Evolutionary conservation across 1,140 invertebrate species (phyloP).

Genomic region (Lerema accius): DNA sequence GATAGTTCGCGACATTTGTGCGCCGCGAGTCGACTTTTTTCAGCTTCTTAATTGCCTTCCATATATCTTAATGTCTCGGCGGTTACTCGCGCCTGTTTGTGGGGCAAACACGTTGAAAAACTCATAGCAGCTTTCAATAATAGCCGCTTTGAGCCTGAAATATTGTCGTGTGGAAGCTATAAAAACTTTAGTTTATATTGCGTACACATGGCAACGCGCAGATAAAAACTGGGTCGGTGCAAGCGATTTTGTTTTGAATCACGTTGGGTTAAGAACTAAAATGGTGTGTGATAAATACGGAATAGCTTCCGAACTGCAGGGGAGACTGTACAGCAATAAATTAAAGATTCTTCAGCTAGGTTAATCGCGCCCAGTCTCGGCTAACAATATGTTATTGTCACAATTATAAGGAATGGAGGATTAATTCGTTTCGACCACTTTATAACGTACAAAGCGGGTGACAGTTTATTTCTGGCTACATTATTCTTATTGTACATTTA

Average conservation of each 20-base stretch:
- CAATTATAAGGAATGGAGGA: slow-evolving; percentile 63
- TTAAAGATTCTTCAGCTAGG: slow-evolving; percentile 57
- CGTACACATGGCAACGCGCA: slow-evolving; percentile 28
- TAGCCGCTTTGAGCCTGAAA: slow-evolving; percentile 62
- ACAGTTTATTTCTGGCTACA: slow-evolving; percentile 52
- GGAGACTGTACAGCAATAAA: slow-evolving; percentile 50
- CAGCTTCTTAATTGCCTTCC: slow-evolving; percentile 67
- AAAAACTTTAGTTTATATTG: slow-evolving; percentile 64
- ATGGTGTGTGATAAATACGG: slow-evolving; percentile 20
- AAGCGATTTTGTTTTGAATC: slow-evolving; percentile 14
- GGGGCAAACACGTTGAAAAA: slow-evolving; percentile 56
- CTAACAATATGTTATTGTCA: slow-evolving; percentile 72
- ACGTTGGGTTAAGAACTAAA: slow-evolving; percentile 12
- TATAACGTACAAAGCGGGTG: slow-evolving; percentile 48
- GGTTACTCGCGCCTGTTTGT: slow-evolving; percentile 51
- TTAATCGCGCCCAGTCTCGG: slow-evolving; percentile 55
- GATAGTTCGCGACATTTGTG: slow-evolving; percentile 68
- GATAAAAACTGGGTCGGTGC: slow-evolving; percentile 2
- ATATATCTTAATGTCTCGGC: slow-evolving; percentile 69
- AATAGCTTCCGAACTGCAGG: slow-evolving; percentile 21
- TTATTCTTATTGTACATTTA: slow-evolving; percentile 39
- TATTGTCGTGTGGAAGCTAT: slow-evolving; percentile 62
- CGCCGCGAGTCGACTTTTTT: slow-evolving; percentile 60
- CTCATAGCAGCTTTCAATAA: slow-evolving; percentile 58
- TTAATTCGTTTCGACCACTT: slow-evolving; percentile 64